Evolutionary conservation across 1,140 invertebrate species (phyloP), one percentile per base, ranked within the genome.

Genomic region (Aphidius gifuensis): DNA sequence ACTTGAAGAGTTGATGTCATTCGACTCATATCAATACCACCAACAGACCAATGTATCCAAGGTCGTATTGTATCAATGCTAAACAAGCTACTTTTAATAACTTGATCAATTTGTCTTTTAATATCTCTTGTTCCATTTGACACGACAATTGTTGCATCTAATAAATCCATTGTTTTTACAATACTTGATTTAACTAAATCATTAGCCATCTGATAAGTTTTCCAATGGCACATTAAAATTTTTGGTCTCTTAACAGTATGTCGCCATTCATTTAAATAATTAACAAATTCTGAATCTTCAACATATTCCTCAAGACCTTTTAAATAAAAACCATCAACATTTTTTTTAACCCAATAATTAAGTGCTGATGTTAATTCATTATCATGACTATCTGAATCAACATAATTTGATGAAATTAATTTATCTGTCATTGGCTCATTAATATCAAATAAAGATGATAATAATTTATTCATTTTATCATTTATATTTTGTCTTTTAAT

Each of bases 261-360:
- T 71, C 88, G 89, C 90, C 90, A 92, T 54, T 85, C 70, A 53
- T 82, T 80, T 3, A 92, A 69, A 21, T 81, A 80, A 50, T 78
- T 73, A 0, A 65, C 64, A 65, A 85, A 83, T 50, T 74, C 71
- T 5, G 65, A 51, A 51, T 85, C 79, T 7, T 82, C 69, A 0
- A 82, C 72, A 59, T 78, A 82, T 59, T 80, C 69, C 43, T 83
- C 78, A 3, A 85, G 64, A 11, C 88, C 89, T 74, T 91, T 91
- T 4, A 94, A 76, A 76, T 92, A 92, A 74, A 93, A 92, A 0
- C 92, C 91, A 77, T 92, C 87, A 0, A 93, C 87, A 1, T 86
- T 86, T 59, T 84, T 78, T 5, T 79, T 66, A 2, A 83, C 61
- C 91, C 91, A 93, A 74, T 84, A 85, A 9, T 77, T 75, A 8